phyloP scores from a whole-genome alignment of 2,113 vertebrate species.

The Carollia perspicillata region DNA sequence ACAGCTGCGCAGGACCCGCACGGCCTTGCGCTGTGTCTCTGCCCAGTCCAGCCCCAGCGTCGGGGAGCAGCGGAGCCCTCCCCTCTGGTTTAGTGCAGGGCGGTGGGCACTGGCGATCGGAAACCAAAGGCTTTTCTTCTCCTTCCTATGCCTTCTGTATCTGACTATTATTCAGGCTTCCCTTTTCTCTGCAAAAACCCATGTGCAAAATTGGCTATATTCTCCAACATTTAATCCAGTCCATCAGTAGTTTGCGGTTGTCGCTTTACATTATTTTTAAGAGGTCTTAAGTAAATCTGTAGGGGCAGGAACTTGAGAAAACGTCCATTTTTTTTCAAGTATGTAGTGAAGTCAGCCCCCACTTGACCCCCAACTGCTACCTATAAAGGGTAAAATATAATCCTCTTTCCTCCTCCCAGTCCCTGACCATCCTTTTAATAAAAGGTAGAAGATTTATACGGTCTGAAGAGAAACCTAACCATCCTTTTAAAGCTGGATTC shows the following conservation, averaged over 20 bases:
- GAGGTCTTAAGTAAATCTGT: not conserved
- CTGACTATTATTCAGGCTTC: not conserved
- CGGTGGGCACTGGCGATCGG: not conserved
- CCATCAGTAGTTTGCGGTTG: not conserved
- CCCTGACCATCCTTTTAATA: not conserved
- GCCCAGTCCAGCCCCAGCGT: not conserved
- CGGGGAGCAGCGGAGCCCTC: fast-evolving
- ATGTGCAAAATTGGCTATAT: not conserved
- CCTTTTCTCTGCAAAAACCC: not conserved
- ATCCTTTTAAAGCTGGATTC: not conserved
- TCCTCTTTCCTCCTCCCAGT: not conserved
- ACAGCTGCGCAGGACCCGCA: fast-evolving
- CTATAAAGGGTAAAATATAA: not conserved
- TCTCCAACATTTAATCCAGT: not conserved
- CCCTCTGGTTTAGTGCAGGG: not conserved
- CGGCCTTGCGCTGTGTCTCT: fast-evolving
- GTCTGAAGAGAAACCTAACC: not conserved
- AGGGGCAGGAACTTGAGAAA: not conserved
- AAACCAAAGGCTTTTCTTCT: not conserved
- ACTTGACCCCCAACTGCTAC: not conserved
- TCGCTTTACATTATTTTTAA: not conserved
- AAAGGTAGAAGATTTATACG: too few relatives aligned
- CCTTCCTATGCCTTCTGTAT: not conserved
- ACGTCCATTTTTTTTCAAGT: not conserved
- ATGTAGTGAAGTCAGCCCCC: not conserved